A percentile compares a stretch with the other conserved stretches of the same genome.
phyloP scores from a whole-genome alignment of 2,888 invertebrate species.

The Lucinisca nassula region DNA sequence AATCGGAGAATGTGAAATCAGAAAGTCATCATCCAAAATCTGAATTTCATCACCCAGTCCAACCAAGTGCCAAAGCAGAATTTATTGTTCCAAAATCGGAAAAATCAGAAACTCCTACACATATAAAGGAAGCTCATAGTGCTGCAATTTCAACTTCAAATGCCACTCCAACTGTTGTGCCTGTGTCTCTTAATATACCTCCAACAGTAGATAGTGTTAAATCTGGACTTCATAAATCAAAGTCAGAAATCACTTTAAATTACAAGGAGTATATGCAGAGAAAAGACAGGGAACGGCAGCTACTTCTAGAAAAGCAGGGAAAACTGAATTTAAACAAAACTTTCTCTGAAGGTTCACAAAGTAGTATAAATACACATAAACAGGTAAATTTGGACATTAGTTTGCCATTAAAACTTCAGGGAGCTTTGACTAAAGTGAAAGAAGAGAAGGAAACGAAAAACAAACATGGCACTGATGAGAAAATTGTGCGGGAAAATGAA shows the following conservation, averaged over 20 bases:
- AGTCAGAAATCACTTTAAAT: slow-evolving; percentile 28
- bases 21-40: not conserved
- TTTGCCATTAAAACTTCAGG: not conserved
- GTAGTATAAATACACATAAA: not conserved
- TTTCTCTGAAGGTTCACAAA: slow-evolving; percentile 45
- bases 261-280: slow-evolving; percentile 64
- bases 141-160: not conserved
- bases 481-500: not conserved
- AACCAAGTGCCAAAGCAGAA: not conserved
- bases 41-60: not conserved
- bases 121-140: not conserved
- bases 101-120: not conserved
- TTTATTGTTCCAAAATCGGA: not conserved
- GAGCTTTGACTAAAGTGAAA: not conserved
- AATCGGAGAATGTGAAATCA: not conserved
- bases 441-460: not conserved
- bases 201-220: not conserved
- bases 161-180: not conserved
- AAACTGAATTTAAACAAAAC: slow-evolving; percentile 53
- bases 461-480: not conserved
- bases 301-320: not conserved
- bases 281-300: slow-evolving; percentile 51
- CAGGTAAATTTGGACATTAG: not conserved
- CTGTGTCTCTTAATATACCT: not conserved
- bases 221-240: not conserved